Evolutionary conservation across 2,113 vertebrate genomes (phyloP).

Genomic region (Hemiprocne comata): DNA sequence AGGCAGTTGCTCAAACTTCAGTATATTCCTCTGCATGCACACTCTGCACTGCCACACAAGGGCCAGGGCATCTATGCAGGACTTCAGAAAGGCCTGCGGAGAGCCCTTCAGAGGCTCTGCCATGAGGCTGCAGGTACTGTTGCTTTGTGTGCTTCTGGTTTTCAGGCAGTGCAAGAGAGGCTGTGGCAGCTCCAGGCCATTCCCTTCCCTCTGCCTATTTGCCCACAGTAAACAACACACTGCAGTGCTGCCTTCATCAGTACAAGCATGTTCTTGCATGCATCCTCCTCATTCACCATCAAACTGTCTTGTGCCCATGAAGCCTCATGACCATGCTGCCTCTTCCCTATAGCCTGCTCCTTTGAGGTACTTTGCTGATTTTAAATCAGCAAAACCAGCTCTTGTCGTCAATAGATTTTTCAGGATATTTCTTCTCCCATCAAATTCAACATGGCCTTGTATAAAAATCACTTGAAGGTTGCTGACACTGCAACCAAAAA

Average conservation of each 20-base stretch:
- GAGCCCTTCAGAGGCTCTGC: background rate
- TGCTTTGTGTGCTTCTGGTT: background rate
- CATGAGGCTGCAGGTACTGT: background rate
- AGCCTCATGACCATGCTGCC: accelerated
- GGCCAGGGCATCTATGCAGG: background rate
- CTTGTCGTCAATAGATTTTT: background rate
- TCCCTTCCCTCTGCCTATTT: background rate
- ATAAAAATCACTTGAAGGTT: background rate
- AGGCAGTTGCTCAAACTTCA: background rate
- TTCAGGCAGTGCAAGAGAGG: background rate
- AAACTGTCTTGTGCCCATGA: background rate
- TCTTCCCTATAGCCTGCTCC: background rate
- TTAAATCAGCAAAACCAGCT: background rate
- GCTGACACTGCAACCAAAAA: accelerated
- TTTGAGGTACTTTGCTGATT: background rate
- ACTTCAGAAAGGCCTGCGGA: background rate
- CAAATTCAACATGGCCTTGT: background rate
- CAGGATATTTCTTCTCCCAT: background rate
- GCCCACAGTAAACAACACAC: accelerated
- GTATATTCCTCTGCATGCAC: background rate
- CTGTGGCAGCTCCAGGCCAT: background rate
- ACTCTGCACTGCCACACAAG: background rate
- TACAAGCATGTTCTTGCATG: accelerated
- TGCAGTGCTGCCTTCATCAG: background rate
- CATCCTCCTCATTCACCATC: background rate